These are phyloP conservation scores for Pasiphila rectangulata DNA, from an alignment of 2,888 invertebrate species.

Conservation along the genomic window DNA sequence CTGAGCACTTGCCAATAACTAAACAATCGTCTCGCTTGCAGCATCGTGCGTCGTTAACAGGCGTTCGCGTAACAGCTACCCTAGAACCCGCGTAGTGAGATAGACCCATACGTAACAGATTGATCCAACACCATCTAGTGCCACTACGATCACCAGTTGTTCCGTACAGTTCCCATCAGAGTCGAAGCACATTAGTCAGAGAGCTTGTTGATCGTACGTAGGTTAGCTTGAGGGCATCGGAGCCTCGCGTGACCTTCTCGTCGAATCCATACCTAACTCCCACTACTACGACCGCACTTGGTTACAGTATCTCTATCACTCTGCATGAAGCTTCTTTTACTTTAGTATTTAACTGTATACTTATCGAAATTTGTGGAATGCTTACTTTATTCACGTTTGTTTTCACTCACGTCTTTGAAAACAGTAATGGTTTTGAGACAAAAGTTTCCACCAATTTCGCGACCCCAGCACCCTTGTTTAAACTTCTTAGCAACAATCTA, in stretches of 20 bases:
- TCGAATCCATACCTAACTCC: conserved; percentile 59
- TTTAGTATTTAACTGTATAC: conserved; percentile 59
- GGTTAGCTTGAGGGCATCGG: conserved; percentile 74
- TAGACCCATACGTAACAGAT: conserved; percentile 73
- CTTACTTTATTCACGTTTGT: conserved; percentile 10
- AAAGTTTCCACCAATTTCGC: conserved; percentile 54
- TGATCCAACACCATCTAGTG: conserved; percentile 73
- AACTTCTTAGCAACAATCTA: conserved; percentile 62
- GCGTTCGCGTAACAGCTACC: conserved; percentile 77
- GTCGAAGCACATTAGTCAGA: conserved; percentile 75
- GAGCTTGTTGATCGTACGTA: conserved; percentile 72
- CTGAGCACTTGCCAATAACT: conserved; percentile 12
- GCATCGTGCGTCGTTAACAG: conserved; percentile 67
- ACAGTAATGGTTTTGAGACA: conserved; percentile 19
- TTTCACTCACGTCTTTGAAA: conserved; percentile 21
- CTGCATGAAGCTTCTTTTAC: conserved; percentile 76
- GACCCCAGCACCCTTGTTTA: conserved; percentile 59
- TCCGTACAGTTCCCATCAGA: conserved; percentile 69
- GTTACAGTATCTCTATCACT: conserved; percentile 71
- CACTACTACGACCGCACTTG: conserved; percentile 68
- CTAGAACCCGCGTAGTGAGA: conserved; percentile 74
- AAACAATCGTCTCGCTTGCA: conserved; percentile 55
- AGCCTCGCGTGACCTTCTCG: conserved; percentile 64
- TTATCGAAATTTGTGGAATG: conserved; percentile 51
- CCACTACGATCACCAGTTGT: conserved; percentile 72